Conservation (phyloP, 2,113 vertebrate genomes). For the Bothrops jararaca region DNA sequence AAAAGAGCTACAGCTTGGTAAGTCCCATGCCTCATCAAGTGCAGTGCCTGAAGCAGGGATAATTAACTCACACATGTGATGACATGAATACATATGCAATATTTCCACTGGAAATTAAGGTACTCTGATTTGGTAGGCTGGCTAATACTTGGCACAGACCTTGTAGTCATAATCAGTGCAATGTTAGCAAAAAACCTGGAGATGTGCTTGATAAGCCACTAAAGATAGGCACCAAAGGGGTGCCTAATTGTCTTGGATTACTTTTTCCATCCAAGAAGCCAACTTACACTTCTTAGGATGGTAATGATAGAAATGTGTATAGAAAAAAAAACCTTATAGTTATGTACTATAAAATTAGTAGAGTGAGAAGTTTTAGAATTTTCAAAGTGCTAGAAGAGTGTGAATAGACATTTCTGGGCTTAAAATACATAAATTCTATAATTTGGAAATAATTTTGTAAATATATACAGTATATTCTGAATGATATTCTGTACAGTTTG, state of each 20-base stretch:
- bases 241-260: background rate
- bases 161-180: constrained; percentile 13
- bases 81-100: constrained; percentile 56
- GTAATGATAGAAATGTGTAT: background rate
- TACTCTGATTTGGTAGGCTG: constrained; percentile 42
- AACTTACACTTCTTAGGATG: background rate
- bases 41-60: constrained; percentile 53
- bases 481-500: background rate
- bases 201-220: background rate
- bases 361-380: background rate
- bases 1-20: constrained; percentile 46
- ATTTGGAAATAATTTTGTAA: background rate
- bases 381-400: background rate
- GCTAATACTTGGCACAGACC: constrained; percentile 18
- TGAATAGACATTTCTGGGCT: background rate
- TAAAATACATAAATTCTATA: background rate
- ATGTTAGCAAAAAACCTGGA: constrained; percentile 15
- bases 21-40: constrained; percentile 62
- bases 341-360: background rate
- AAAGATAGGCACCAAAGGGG: background rate
- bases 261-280: constrained; percentile 11
- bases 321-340: background rate
- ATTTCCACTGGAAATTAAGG: constrained; percentile 58
- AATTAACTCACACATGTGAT: constrained; percentile 56
- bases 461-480: background rate